Evolutionary conservation across 1,140 invertebrate genomes (phyloP).

Genomic region (Octopus bimaculoides): DNA sequence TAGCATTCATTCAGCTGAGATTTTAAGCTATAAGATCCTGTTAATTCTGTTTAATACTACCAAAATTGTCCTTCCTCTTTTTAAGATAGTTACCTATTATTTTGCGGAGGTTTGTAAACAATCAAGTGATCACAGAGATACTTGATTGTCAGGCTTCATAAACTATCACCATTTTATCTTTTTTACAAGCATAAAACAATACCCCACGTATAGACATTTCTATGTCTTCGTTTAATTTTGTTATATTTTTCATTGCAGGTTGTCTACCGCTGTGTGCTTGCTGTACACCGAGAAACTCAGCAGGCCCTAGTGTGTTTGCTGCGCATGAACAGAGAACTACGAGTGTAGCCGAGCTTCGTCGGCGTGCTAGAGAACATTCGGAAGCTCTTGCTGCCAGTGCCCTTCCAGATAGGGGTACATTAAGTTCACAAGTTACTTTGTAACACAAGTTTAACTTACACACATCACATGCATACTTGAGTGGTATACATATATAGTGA

Average conservation of each 20-base stretch:
- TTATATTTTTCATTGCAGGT: constrained; percentile 19
- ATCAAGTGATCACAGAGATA: too few species aligned
- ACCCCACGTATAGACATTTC: neutral
- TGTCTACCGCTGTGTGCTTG: constrained; percentile 37
- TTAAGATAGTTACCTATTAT: too few species aligned
- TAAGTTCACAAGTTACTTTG: neutral
- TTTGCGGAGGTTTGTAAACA: too few species aligned
- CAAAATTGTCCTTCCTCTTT: too few species aligned
- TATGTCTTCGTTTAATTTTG: neutral
- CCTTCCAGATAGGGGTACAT: constrained; percentile 21
- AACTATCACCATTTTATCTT: too few species aligned
- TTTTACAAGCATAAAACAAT: too few species aligned
- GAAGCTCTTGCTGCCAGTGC: constrained; percentile 44
- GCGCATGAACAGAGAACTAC: constrained; percentile 77
- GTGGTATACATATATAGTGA: too few species aligned
- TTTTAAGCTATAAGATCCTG: too few species aligned
- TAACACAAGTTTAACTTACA: neutral
- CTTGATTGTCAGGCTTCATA: too few species aligned
- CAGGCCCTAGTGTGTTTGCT: constrained; percentile 29
- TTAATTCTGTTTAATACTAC: too few species aligned
- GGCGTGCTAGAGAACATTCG: constrained; percentile 85
- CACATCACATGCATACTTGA: too few species aligned
- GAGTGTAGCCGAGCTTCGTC: constrained; percentile 83
- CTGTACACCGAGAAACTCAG: constrained; percentile 27
- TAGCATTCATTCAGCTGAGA: too few species aligned